A percentile compares a stretch with the other conserved stretches of the same genome.
phyloP scores from a whole-genome alignment of 2,797 vertebrate species.

The Falco berigora region DNA sequence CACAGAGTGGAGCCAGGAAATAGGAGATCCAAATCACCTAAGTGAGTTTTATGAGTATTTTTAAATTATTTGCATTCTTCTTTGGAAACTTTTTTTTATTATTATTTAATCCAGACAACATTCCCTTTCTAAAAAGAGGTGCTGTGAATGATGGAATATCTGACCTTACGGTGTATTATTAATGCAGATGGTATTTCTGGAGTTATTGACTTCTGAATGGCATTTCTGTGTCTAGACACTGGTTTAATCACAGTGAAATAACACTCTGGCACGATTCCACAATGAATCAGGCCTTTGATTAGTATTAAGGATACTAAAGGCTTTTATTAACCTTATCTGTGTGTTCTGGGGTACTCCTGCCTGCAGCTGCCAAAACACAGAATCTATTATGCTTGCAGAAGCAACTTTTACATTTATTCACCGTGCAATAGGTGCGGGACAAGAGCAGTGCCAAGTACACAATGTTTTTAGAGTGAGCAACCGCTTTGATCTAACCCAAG shows the following conservation, averaged over 20 bases:
- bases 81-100: not conserved
- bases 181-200: conserved; percentile 31
- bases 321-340: conserved; percentile 70
- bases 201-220: conserved; percentile 25
- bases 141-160: not conserved
- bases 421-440: not conserved
- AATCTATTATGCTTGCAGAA: not conserved
- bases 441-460: not conserved
- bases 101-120: not conserved
- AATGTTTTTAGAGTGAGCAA: not conserved
- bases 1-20: not conserved
- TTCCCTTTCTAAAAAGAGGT: not conserved
- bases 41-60: not conserved
- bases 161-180: not conserved
- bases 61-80: not conserved
- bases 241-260: conserved; percentile 44
- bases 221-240: conserved; percentile 48
- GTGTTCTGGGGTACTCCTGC: not conserved
- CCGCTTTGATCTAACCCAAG: not conserved
- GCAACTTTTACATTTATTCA: not conserved
- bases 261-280: conserved; percentile 26
- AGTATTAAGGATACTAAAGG: conserved; percentile 67
- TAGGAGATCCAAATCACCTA: not conserved
- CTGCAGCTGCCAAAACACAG: not conserved
- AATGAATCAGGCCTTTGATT: conserved; percentile 50